Conservation (phyloP, 2,888 invertebrate genomes). For the Drosophila quinaria region DNA sequence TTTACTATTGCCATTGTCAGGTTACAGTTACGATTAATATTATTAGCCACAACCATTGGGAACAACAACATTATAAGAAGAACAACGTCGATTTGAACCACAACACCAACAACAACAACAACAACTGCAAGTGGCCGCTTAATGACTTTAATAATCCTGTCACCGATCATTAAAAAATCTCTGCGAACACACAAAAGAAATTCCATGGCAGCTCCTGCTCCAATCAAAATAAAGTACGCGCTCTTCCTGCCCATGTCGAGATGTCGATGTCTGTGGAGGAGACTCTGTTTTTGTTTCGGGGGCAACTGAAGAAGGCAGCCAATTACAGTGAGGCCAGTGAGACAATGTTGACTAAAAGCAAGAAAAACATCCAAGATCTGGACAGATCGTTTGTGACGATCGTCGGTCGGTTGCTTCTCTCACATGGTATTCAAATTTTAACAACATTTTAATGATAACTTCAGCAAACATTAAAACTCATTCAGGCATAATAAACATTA, state of each 20-base stretch:
- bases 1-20: conserved; percentile 63
- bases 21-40: conserved; percentile 71
- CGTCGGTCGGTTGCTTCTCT: conserved; percentile 57
- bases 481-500: conserved; percentile 84
- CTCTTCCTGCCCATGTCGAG: conserved; percentile 69
- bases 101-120: conserved; percentile 15
- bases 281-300: conserved; percentile 24
- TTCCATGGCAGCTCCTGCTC: conserved; percentile 81
- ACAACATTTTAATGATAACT: conserved; percentile 84
- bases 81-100: conserved; percentile 10
- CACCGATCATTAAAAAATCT: conserved; percentile 82
- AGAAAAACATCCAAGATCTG: conserved; percentile 23
- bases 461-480: conserved; percentile 84
- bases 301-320: conserved; percentile 46
- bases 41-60: conserved; percentile 63
- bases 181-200: conserved; percentile 78
- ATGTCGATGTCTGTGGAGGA: background rate
- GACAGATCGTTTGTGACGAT: conserved; percentile 33
- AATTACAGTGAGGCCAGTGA: conserved; percentile 61
- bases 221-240: conserved; percentile 80
- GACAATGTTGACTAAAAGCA: conserved; percentile 54
- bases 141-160: conserved; percentile 81
- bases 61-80: conserved; percentile 42
- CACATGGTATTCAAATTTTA: conserved; percentile 82
- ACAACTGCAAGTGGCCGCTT: conserved; percentile 58